Base-by-base conservation (phyloP, 2,797 vertebrate species). In the Scarus forsteni region DNA sequence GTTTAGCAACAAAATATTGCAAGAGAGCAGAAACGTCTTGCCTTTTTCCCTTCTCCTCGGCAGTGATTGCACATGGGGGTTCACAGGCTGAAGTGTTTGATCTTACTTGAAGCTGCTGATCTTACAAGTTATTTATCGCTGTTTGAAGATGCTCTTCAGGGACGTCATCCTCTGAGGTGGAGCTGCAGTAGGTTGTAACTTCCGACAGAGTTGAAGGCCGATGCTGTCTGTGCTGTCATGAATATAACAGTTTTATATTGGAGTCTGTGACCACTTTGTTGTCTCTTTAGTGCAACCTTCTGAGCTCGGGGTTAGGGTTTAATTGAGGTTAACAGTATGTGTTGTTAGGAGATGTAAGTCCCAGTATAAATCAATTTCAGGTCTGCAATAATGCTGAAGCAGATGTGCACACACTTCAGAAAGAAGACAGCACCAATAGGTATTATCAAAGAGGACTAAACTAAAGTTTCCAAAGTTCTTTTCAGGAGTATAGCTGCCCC, bases 101-200 rank as follows among this genome's bases (percentile, higher is more conserved):
- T 88, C 76, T 58, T 62, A 73, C 74, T 50, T 35, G 59, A 71
- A 58, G 68, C 77, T 84, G 76, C 79, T 77, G 74, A 85, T 86
- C 67, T 58, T 66, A 83, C 76, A 80, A 71, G 66, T 64, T 72
- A 80, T 87, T 75, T 73, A 81, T 75, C 73, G 11, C 46, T 69
- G 80, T 68, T 76, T 1, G 38, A 66, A 63, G 83, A 73, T 61
- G 54, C 12, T 43, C 74, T 59, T 35, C 48, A 34, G 76, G 70
- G 70, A 79, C 54, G 40, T 46, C 57, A 69, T 51, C 27, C 75
- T 79, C 60, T 71, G 69, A 83, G 71, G 50, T 61, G 71, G 6
- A 51, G 27, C 73, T 73, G 77, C 73, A 73, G 53, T 7, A 36
- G 57, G 39, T 60, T 71, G 69, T 70, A 69, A 63, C 72, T 75